Evolutionary conservation across 2,797 vertebrate species (phyloP).

Genomic region (Danio choprae): DNA sequence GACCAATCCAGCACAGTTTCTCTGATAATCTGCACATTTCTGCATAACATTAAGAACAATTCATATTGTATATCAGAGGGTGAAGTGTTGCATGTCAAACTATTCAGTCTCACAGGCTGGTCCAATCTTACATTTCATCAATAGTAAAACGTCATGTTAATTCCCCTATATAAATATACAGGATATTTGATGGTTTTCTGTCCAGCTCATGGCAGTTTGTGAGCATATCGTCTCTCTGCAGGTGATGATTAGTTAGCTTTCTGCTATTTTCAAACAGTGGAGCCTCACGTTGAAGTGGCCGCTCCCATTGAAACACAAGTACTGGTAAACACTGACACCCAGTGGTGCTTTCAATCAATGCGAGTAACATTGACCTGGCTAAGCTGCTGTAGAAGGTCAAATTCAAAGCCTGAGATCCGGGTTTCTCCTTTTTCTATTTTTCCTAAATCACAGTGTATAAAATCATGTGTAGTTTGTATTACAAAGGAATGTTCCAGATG

Average conservation of each 20-base stretch:
- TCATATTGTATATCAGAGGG: background rate
- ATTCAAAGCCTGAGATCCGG: background rate
- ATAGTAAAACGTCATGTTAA: background rate
- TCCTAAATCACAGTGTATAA: background rate
- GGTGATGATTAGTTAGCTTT: slow-evolving; percentile 18
- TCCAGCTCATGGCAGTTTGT: background rate
- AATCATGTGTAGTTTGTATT: background rate
- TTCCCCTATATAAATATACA: background rate
- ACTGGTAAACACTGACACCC: slow-evolving; percentile 53
- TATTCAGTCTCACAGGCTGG: background rate
- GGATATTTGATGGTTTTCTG: background rate
- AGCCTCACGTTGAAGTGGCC: slow-evolving; percentile 9
- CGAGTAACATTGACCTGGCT: background rate
- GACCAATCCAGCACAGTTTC: slow-evolving; percentile 8
- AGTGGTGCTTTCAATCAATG: slow-evolving; percentile 49
- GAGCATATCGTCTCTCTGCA: background rate
- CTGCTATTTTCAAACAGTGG: background rate
- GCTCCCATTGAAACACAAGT: slow-evolving; percentile 23
- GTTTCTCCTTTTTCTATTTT: background rate
- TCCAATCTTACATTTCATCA: background rate
- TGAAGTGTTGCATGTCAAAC: background rate
- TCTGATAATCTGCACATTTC: background rate
- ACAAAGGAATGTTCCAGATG: background rate
- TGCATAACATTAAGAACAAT: background rate
- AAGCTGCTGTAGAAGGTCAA: background rate